Base-by-base conservation (phyloP, 2,797 vertebrate genomes). In the Schizopygopsis pylzovi region DNA sequence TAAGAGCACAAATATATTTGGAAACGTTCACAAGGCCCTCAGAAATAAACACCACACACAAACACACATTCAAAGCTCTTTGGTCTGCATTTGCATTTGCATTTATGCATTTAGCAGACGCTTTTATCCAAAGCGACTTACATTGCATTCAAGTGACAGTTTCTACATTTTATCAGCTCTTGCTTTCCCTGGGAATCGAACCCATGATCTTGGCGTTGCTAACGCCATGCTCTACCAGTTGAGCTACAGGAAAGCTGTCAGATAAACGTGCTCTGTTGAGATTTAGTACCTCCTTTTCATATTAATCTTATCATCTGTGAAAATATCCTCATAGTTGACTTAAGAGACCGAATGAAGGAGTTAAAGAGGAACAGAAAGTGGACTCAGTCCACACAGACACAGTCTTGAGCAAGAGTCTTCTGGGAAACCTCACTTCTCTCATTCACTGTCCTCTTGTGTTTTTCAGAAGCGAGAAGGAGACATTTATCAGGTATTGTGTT, bases 401-500 rank as follows among this genome's bases (percentile, higher is more conserved):
- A 33, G 39, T 8, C 16, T 73, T 86, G 45, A 79, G 83, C 76
- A 65, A 81, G 45, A 81, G 45, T 72, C 20, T 16, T 43, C 15
- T 63, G 11, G 83, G 20, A 52, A 45, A 16, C 8, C 6, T 16
- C 28, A 65, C 28, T 65, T 65, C 63, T 28, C 3, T 25, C 63
- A 33, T 65, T 68, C 12, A 33, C 52, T 33, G 37, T 82, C 20
- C 22, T 49, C 37, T 79, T 79, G 56, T 56, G 13, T 85, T 56
- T 80, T 47, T 82, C 22, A 83, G 83, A 85, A 75, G 54, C 3
- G 11, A 54, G 68, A 52, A 1, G 92, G 89, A 81, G 90, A 91
- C 85, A 90, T 94, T 87, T 95, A 95, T 76, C 88, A 89, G 92
- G 95, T 95, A 92, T 91, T 92, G 88, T 63, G 83, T 85, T 15